Conservation (phyloP, 2,888 invertebrate species). For the Palloptera scutellata region DNA sequence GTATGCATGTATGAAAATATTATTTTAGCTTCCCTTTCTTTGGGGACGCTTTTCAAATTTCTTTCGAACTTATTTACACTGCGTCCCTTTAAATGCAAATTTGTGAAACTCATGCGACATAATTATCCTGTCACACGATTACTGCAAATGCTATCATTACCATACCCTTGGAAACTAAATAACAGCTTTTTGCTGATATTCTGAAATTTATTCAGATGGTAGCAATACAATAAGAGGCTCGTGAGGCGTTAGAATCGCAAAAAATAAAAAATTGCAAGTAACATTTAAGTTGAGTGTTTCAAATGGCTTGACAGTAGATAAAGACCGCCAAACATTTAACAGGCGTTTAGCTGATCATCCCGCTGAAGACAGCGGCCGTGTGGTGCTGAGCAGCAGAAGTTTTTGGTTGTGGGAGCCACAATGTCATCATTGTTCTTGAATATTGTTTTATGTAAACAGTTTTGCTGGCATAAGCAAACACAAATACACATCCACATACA, state of each 20-base stretch:
- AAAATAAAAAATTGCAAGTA: conserved; percentile 31
- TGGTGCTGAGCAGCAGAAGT: neutral
- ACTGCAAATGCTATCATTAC: conserved; percentile 44
- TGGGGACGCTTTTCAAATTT: conserved; percentile 1
- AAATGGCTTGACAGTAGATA: conserved; percentile 34
- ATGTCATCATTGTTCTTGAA: conserved; percentile 60
- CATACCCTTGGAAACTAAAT: conserved; percentile 9
- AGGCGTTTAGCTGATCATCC: conserved; percentile 53
- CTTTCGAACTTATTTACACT: conserved; percentile 20
- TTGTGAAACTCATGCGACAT: conserved; percentile 44
- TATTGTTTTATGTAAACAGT: conserved; percentile 57
- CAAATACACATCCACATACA: conserved; percentile 25
- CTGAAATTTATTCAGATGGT: conserved; percentile 45
- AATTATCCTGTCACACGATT: conserved; percentile 56
- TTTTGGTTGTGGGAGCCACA: conserved; percentile 50
- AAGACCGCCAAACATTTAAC: conserved; percentile 52
- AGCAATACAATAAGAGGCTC: conserved; percentile 30
- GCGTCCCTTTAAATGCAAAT: conserved; percentile 56
- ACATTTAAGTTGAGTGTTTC: conserved; percentile 30
- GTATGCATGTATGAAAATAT: neutral
- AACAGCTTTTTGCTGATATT: conserved; percentile 24
- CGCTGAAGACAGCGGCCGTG: conserved; percentile 26
- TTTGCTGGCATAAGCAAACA: conserved; percentile 49
- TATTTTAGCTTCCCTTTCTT: neutral
- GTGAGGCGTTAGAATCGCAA: conserved; percentile 22